Conservation (phyloP, 2,888 invertebrate genomes). For the Drosophila borborema region DNA sequence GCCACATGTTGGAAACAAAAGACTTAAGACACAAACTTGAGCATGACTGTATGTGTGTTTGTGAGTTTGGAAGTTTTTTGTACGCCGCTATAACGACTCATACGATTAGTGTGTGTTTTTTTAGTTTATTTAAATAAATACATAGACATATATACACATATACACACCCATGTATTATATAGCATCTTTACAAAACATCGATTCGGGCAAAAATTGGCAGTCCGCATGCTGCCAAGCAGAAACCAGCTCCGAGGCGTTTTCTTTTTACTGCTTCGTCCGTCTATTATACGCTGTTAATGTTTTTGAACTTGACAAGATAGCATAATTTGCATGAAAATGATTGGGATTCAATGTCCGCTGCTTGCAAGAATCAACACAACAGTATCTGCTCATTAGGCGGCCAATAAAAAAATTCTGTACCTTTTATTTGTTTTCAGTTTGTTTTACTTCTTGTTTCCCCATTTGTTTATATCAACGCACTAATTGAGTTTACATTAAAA, state of each 20-base stretch:
- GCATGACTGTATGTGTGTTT: conserved; percentile 6
- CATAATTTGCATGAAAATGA: conserved; percentile 71
- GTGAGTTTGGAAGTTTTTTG: conserved; percentile 6
- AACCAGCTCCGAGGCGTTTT: conserved; percentile 22
- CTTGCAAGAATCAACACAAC: conserved; percentile 51
- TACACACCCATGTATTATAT: conserved; percentile 16
- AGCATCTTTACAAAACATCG: conserved; percentile 45
- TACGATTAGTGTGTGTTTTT: conserved; percentile 59
- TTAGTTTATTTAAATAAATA: conserved; percentile 27
- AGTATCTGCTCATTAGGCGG: conserved; percentile 42
- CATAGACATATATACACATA: conserved; percentile 2
- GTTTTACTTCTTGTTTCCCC: conserved; percentile 21
- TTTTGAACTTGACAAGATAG: conserved; percentile 72
- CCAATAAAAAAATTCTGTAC: conserved; percentile 42
- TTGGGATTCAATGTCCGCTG: conserved; percentile 39
- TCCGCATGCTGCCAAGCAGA: conserved; percentile 2
- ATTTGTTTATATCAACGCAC: conserved; percentile 34
- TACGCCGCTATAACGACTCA: conserved; percentile 55
- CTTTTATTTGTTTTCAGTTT: conserved; percentile 12
- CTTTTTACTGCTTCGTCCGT: conserved; percentile 41
- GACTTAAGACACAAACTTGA: conserved; percentile 74
- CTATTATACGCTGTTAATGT: conserved; percentile 70
- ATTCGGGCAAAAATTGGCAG: conserved; percentile 35
- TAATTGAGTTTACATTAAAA: conserved; percentile 69
- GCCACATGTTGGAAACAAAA: conserved; percentile 63